Percentiles rank a stretch among this genome's conserved stretches.
These are phyloP conservation scores for Sula dactylatra DNA, from an alignment of 2,113 vertebrate species.

Conservation along the genomic window DNA sequence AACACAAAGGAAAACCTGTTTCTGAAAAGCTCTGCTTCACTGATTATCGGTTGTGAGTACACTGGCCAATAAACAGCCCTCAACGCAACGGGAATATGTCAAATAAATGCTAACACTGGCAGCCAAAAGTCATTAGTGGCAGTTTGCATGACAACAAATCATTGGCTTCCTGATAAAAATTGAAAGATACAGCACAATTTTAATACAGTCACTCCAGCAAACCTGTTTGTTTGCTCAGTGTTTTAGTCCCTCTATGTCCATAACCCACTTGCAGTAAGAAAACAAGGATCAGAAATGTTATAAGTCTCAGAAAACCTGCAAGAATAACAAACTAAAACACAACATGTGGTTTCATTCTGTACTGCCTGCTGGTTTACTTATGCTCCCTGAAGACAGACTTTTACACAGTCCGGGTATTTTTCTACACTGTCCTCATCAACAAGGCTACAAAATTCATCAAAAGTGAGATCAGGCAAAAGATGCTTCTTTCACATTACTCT, in stretches of 20 bases:
- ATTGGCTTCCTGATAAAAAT: neutral
- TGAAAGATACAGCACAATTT: neutral
- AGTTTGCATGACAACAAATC: slow-evolving; percentile 32
- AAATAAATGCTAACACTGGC: slow-evolving; percentile 17
- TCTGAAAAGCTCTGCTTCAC: neutral
- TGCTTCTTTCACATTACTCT: neutral
- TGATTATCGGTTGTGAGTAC: neutral
- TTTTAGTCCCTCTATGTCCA: neutral
- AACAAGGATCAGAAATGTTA: neutral
- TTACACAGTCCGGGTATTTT: neutral
- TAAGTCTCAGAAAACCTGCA: neutral
- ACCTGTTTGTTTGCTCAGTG: neutral
- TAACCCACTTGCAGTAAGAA: neutral
- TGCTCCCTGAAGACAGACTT: neutral
- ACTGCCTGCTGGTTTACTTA: neutral
- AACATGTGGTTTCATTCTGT: neutral
- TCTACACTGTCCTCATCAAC: neutral
- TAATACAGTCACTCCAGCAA: neutral
- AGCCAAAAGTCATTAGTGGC: slow-evolving; percentile 2
- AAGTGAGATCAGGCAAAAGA: neutral
- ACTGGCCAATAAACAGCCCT: neutral
- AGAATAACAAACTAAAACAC: neutral
- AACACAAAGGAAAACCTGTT: neutral
- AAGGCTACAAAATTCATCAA: neutral
- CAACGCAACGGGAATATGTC: neutral